These are phyloP conservation scores for Drosophila nigromelanica DNA, from an alignment of 1,140 invertebrate species.

Conservation along the genomic window DNA sequence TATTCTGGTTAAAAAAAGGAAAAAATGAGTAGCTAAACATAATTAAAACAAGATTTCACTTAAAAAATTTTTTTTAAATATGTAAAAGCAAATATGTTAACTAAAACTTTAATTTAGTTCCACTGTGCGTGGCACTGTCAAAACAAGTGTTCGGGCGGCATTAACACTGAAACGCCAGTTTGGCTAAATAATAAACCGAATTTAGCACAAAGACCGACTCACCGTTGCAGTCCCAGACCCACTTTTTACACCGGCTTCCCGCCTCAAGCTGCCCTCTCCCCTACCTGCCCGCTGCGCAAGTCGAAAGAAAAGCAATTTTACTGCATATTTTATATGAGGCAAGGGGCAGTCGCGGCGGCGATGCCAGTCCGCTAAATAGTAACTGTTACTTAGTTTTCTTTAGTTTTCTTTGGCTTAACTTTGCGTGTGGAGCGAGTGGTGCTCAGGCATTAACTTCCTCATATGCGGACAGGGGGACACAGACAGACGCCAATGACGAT, in stretches of 20 bases:
- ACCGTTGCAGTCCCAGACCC: conserved; percentile 37
- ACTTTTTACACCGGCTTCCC: conserved; percentile 20
- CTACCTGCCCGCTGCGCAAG: conserved; percentile 5
- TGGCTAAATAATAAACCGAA: conserved; percentile 52
- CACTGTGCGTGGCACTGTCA: conserved; percentile 64
- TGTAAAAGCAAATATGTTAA: no score
- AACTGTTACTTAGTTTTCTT: conserved; percentile 76
- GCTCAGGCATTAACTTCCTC: conserved; percentile 75
- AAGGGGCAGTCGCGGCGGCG: background rate
- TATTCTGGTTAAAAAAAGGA: background rate
- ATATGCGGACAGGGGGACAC: conserved; percentile 35
- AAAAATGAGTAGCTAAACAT: no score
- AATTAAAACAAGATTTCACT: no score
- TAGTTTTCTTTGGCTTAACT: conserved; percentile 29
- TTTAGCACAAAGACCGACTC: conserved; percentile 57
- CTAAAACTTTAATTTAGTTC: background rate
- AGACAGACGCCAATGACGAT: background rate
- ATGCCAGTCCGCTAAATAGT: conserved; percentile 68
- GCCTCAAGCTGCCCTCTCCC: background rate
- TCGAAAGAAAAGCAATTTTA: conserved; percentile 64
- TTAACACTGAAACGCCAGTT: conserved; percentile 64
- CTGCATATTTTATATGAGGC: conserved; percentile 62
- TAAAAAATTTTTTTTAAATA: no score
- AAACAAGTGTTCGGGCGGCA: conserved; percentile 54
- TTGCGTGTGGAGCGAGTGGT: conserved; percentile 33